Base-by-base conservation (phyloP, 2,797 vertebrate genomes). In the Sus cebifrons region DNA sequence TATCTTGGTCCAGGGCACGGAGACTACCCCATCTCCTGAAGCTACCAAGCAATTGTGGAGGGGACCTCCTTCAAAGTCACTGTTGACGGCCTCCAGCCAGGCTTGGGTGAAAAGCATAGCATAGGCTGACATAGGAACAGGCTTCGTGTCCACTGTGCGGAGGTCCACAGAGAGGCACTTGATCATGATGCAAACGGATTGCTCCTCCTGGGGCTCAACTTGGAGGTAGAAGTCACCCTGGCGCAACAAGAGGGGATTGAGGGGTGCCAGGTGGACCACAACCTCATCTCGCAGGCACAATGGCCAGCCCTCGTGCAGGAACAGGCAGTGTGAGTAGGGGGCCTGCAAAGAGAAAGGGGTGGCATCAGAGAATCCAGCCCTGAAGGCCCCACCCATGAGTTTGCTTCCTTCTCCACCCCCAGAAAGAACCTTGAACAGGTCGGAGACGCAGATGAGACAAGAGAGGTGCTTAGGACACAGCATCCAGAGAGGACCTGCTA, bases 201-300 rank as follows among this genome's bases (percentile, higher is more conserved):
- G 99, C 91, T 99, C 99, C 60, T 99, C 98, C 21, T 98, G 99
- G 3, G 99, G 98, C 84, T 98, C 99, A 0, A 99, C 99, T 92
- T 99, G 99, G 85, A 99, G 99, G 98, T 99, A 99, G 97, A 99
- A 99, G 98, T 99, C 99, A 0, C 99, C 99, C 0, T 98, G 99
- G 21, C 98, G 99, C 96, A 99, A 98, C 32, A 99, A 98, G 95
- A 99, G 98, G 0, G 99, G 99, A 94, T 99, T 98, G 93, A 99
- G 97, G 0, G 99, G 99, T 0, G 99, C 99, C 0, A 99, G 98
- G 95, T 99, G 99, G 97, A 99, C 73, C 1, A 99, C 99, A 4
- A 99, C 98, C 84, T 98, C 99, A 92, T 99, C 99, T 0, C 96
- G 98, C 78, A 99, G 98, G 95, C 99, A 99, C 93, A 99, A 97